Evolutionary conservation across 2,113 vertebrate species (phyloP).

Genomic region (Gadus macrocephalus): DNA sequence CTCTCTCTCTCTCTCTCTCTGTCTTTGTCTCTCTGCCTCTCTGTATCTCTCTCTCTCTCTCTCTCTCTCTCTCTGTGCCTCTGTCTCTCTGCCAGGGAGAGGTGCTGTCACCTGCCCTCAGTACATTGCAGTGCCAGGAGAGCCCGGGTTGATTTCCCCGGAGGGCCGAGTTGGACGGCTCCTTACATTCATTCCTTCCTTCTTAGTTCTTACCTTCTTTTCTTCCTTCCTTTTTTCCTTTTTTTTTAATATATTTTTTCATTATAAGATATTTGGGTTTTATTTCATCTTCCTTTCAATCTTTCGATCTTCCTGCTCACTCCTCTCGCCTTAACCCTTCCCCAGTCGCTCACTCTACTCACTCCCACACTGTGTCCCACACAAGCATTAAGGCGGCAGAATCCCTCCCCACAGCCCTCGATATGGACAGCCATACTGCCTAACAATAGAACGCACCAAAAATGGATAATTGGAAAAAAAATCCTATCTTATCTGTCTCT

Average conservation of each 20-base stretch:
- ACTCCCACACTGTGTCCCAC: constrained; percentile 19
- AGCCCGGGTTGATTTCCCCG: constrained; percentile 66
- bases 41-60: too few species aligned
- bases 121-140: constrained; percentile 10
- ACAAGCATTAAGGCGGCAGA: constrained; percentile 41
- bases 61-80: too few species aligned
- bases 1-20: too few species aligned
- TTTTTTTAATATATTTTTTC: background rate
- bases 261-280: too few species aligned
- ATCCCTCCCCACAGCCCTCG: constrained; percentile 29
- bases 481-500: too few species aligned
- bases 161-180: constrained; percentile 40
- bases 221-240: background rate
- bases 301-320: constrained; percentile 33
- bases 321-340: constrained; percentile 54
- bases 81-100: too few species aligned
- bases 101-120: background rate
- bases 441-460: constrained; percentile 34
- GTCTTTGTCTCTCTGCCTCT: too few species aligned
- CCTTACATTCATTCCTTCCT: background rate
- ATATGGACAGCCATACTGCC: constrained; percentile 44
- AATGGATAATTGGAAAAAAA: constrained; percentile 5
- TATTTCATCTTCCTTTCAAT: constrained; percentile 3
- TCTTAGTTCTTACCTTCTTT: background rate
- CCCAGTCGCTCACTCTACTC: constrained; percentile 44